Evolutionary conservation across 1,140 invertebrate species (phyloP), one percentile per base, ranked within the genome.

Genomic region (Pemphigus obesinymphae): DNA sequence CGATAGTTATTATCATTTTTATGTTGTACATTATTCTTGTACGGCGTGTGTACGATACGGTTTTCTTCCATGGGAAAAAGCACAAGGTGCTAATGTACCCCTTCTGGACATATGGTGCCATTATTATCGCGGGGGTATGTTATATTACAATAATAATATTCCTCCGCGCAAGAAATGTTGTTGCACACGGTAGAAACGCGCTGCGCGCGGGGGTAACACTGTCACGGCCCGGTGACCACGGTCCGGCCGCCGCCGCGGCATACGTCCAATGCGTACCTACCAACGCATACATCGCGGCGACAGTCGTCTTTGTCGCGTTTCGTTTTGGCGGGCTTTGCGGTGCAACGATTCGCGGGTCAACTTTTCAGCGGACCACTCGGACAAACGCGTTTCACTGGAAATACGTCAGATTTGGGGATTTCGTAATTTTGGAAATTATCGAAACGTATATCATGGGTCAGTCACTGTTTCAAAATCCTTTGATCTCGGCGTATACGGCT

Each of bases 51-150:
- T 40, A n/a, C 37, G 50, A 43, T 34, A 58, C 29, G 34, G 50
- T 55, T 43, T 37, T 58, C 50, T 78, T 58, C 50, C 15, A 26
- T 78, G 75, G 75, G 75, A 78, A 78, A 70, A 78, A 43, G 75
- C 75, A 58, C 50, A 78, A 78, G 75, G 75, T 78, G 75, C 34
- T 58, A 29, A 29, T 50, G n/a, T 26, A 10, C 53, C 34, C 53
- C 34, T 76, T 80, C 31, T 58, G 26, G 76, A 80, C 76, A 80
- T 43, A 80, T 80, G 76, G 34, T 34, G 70, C 45, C 45, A 26
- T 43, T 45, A 50, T 73, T 31, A 11, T 20, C 20, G 70, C 29
- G 43, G 43, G 29, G 40, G 68, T 23, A 26, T 17, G 70, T 31
- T 23, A 45, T 45, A 23, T 20, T 45, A n/a, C 20, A 37, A 10